Evolutionary conservation across 2,113 vertebrate species (phyloP), one percentile per base, ranked within the genome.

Genomic region (Genyomyrus donnyi): DNA sequence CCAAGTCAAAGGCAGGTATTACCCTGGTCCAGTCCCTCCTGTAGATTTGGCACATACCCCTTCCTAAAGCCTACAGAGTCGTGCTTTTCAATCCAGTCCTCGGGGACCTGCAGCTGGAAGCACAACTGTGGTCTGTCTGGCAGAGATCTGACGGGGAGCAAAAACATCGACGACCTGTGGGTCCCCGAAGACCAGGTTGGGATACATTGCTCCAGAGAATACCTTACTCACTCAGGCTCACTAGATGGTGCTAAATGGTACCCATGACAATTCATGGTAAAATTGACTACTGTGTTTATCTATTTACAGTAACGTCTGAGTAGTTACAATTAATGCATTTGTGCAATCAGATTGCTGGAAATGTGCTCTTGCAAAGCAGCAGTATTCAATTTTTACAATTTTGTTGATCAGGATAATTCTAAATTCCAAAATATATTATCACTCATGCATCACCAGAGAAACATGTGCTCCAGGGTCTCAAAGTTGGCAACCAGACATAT

Each of bases 391-490:
- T 42, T 50, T 89, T 56, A 35, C 83, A 39, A 56, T 53, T 83
- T 46, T 56, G 6, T 83, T 52, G 19, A 53, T 83, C 74, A 1
- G 45, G 19, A 77, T 19, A 35, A 27, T 21, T 77, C 46, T 77
- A 80, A 77, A 80, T 53, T 89, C 80, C 6, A 52, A 84, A 89
- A 84, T 89, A 66, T 19, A 62, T 27, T 27, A 19, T 89, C 74
- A 39, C 15, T 80, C 52, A 45, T 48, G 84, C 35, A 70, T 70
- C n/a, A 70, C 62, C 62, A 70, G 62, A 31, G 62, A 31, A 27
- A 70, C 27, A 13, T 13, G 62, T 31, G 62, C 62, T 70, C 62
- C 62, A 11, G n/a, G n/a, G 62, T 27, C 62, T 66, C 45, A 84
- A 24, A n/a, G 49, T 27, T 56, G 88, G 88, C 70, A 53, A 53